Conservation (phyloP, 2,888 invertebrate species). For the Cordylochernes scorpioides region DNA sequence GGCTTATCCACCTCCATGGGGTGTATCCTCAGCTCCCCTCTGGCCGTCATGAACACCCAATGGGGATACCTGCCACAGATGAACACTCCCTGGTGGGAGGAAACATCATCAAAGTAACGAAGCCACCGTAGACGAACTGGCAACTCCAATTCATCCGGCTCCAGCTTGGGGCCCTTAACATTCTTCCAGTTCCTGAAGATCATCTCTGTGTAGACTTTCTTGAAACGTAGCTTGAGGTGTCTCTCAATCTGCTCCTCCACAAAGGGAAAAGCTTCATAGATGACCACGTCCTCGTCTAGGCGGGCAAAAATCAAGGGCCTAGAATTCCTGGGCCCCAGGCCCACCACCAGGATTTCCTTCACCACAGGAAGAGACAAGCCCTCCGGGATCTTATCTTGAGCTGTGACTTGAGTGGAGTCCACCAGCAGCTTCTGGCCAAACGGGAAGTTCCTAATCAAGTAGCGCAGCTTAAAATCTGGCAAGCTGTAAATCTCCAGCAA, state of each 20-base stretch:
- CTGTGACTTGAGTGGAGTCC: conserved; percentile 18
- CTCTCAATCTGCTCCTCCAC: conserved; percentile 38
- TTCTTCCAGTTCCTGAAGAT: conserved; percentile 23
- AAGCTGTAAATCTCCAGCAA: conserved; percentile 64
- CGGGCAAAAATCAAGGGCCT: conserved; percentile 32
- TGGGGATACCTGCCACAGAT: conserved; percentile 67
- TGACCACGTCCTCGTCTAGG: conserved; percentile 42
- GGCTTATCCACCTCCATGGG: conserved; percentile 57
- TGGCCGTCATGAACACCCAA: conserved; percentile 56
- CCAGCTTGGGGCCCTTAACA: conserved; percentile 12
- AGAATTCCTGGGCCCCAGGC: conserved; percentile 53
- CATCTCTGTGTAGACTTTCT: conserved; percentile 28
- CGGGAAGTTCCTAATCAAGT: conserved; percentile 47
- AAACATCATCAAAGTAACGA: conserved; percentile 54
- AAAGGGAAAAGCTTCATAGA: conserved; percentile 50
- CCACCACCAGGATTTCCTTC: conserved; percentile 41
- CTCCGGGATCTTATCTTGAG: conserved; percentile 5
- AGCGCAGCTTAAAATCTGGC: conserved; percentile 57
- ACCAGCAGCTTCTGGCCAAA: conserved; percentile 31
- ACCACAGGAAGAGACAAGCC: conserved; percentile 23
- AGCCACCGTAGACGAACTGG: conserved; percentile 27
- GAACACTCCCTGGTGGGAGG: conserved; percentile 72
- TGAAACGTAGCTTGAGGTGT: conserved; percentile 56
- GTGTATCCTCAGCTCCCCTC: conserved; percentile 66
- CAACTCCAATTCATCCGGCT: conserved; percentile 7